Base-by-base conservation (phyloP, 2,888 invertebrate species). In the Parnassius glacialis region DNA sequence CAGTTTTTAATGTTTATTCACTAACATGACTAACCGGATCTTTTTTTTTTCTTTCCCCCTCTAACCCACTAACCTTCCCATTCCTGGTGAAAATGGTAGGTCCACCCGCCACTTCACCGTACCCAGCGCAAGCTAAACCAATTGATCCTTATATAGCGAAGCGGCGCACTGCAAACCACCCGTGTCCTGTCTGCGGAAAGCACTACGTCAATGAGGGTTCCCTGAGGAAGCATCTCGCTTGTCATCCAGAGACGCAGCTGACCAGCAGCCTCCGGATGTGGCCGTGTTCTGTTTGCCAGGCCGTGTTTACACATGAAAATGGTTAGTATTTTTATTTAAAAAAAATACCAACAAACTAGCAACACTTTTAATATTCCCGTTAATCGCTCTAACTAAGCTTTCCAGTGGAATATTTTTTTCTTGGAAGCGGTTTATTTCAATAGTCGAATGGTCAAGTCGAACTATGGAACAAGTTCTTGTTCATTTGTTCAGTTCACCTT, bases 211-310 rank as follows among this genome's bases (percentile, higher is more conserved):
- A 62, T 54, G 62, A 62, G 34, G 62, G 62, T 20, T 62, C 62
- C 44, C 42, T 62, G 54, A 58, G 62, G 56, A 97, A 98, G 89
- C 98, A 98, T 87, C 93, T 98, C 76, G 97, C 97, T 71, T 97
- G 97, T 80, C 98, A 98, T 88, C 97, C 97, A 56, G 97, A 97
- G 92, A 96, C 97, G 59, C 97, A 96, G 84, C 93, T 97, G 70
- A 95, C 96, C 73, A 95, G 95, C 81, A 96, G 96, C 73, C 93
- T 98, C 70, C 93, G 97, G 83, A 98, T 97, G 97, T 98, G 97
- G 97, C 97, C 97, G 62, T 98, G 98, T 90, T 97, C 97, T 69
- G 97, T 97, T 68, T 98, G 98, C 84, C 97, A 97, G 89, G 97
- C 97, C 62, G 97, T 98, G 70, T 98, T 98, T 87, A 97, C 97